Evolutionary conservation across 2,888 invertebrate genomes (phyloP), one percentile per base, ranked within the genome.

Genomic region (Pheosia tremula): DNA sequence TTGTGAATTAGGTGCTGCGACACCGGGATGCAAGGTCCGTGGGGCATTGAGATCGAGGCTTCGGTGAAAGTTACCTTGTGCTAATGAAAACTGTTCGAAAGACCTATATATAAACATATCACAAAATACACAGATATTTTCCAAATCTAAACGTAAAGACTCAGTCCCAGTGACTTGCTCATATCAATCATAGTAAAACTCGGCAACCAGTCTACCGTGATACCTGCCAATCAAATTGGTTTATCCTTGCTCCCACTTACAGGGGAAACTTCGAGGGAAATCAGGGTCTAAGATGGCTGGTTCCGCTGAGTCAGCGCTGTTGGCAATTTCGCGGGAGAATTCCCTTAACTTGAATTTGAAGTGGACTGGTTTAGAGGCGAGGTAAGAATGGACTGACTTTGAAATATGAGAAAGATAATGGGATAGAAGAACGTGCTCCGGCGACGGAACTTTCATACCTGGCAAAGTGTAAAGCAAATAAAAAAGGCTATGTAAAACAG

Each of bases 151-250:
- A 47, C 47, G 47, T 11, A 5, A 47, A 47, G 47, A 47, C 47
- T 47, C n/a, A 4, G 47, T 47, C 47, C n/a, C 43, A 36, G 53
- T 53, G 36, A 53, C 36, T 24, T 10, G 68, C 75, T 77, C 77
- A 71, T 80, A 84, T 84, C 84, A 79, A 84, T 84, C 84, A 84
- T 83, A 77, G 72, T 70, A 74, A 73, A 76, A 71, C 67, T 74
- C 63, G 68, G 60, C 59, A 63, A n/a, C 83, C 80, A 78, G 55
- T 7, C 1, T 39, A 39, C 13, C 37, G 5, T 60, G 80, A 70
- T 64, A 72, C 72, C 68, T 68, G 71, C 67, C 72, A 73, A 68
- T 75, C 75, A 75, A 6, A 38, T 41, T 43, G 36, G 57, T 47
- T 11, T 11, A 52, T 8, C 13, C 10, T 53, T 41, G 49, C 11